A percentile compares a stretch with the other conserved stretches of the same genome.
phyloP scores from a whole-genome alignment of 1,140 invertebrate species.

The Archivesica marissinica region DNA sequence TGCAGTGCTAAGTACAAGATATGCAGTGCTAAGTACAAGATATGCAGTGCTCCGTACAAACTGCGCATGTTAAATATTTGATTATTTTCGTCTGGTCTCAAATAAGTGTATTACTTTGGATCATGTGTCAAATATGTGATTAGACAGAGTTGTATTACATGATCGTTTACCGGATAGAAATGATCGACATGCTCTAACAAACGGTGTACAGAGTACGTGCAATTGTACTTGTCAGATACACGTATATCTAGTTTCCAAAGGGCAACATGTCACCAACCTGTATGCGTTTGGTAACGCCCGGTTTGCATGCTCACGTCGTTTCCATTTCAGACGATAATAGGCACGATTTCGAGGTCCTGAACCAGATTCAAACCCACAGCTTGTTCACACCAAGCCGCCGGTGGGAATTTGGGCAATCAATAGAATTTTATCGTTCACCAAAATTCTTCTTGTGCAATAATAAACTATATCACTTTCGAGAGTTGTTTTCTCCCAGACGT shows the following conservation, averaged over 20 bases:
- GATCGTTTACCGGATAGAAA: conserved; percentile 3
- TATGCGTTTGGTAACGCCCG: not conserved
- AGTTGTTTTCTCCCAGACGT: not conserved
- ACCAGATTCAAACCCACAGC: not conserved
- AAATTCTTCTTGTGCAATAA: not conserved
- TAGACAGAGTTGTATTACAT: not conserved
- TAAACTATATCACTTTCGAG: conserved; percentile 11
- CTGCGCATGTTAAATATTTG: no score
- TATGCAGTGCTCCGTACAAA: no score
- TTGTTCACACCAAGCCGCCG: conserved; percentile 9
- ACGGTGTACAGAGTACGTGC: not conserved
- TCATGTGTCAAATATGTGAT: conserved; percentile 18
- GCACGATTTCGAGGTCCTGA: conserved; percentile 10
- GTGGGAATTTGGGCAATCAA: not conserved
- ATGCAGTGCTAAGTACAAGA: no score
- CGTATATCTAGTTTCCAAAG: not conserved
- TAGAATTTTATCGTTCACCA: not conserved
- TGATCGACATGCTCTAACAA: conserved; percentile 6
- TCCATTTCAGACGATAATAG: not conserved
- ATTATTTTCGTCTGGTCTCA: not conserved
- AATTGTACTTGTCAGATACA: not conserved
- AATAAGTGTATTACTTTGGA: no score
- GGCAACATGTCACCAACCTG: not conserved
- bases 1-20: no score
- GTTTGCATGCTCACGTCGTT: not conserved